Evolutionary conservation across 1,140 invertebrate genomes (phyloP).

Genomic region (Apis florea): DNA sequence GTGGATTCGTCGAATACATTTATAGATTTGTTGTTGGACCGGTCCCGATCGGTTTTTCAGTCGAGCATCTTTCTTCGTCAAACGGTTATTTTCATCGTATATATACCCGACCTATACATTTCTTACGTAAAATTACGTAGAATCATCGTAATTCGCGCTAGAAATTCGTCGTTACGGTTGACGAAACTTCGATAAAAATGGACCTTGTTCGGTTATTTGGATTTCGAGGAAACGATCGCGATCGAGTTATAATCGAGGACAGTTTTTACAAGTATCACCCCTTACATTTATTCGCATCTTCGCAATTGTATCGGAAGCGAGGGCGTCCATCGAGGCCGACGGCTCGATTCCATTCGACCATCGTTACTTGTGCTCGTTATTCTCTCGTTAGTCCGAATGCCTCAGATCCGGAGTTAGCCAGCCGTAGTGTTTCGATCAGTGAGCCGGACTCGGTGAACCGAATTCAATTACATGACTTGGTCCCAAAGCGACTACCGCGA

Average conservation of each 20-base stretch:
- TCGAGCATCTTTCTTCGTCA: background rate
- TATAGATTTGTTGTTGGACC: too few relatives aligned
- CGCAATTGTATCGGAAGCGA: constrained; percentile 52
- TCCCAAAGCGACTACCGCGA: constrained; percentile 60
- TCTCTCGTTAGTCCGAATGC: constrained; percentile 63
- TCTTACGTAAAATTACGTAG: too few relatives aligned
- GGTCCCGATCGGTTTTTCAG: too few relatives aligned
- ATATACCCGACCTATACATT: too few relatives aligned
- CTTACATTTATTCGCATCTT: constrained; percentile 52
- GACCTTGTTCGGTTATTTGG: too few relatives aligned
- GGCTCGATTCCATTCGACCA: constrained; percentile 33
- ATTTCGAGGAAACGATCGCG: background rate
- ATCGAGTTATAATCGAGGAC: too few relatives aligned
- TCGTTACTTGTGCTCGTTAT: constrained; percentile 61
- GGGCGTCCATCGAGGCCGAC: constrained; percentile 24
- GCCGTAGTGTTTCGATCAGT: constrained; percentile 68
- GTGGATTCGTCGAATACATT: too few relatives aligned
- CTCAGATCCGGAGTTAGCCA: constrained; percentile 53
- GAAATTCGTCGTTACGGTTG: too few relatives aligned
- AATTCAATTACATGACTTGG: constrained; percentile 73
- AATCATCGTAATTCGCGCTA: too few relatives aligned
- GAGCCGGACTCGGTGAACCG: constrained; percentile 69
- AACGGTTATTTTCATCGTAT: too few relatives aligned
- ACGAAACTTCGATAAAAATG: too few relatives aligned
- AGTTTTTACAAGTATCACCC: background rate